phyloP scores from a whole-genome alignment of 1,140 invertebrate species.

The Bombus cullumanus region DNA sequence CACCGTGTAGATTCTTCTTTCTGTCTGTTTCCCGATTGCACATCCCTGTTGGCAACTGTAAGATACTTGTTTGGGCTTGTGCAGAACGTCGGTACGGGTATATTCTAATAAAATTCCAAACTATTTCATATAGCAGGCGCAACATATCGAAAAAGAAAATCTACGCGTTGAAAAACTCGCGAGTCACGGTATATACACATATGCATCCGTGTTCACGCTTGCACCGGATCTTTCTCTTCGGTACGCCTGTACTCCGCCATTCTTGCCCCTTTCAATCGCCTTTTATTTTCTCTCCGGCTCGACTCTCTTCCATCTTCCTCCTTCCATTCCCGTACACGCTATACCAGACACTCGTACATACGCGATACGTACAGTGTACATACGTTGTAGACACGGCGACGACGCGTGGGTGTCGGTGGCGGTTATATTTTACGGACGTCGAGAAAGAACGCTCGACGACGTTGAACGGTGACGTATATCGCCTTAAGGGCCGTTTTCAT shows the following conservation, averaged over 20 bases:
- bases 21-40: too few relatives aligned
- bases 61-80: too few relatives aligned
- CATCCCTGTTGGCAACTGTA: too few relatives aligned
- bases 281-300: constrained; percentile 8
- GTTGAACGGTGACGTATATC: constrained; percentile 20
- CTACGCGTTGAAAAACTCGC: not conserved
- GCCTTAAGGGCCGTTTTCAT: constrained; percentile 39
- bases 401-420: constrained; percentile 12
- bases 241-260: constrained; percentile 15
- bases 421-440: constrained; percentile 28
- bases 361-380: too few relatives aligned
- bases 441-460: not conserved
- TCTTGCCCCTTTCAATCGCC: constrained; percentile 14
- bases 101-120: too few relatives aligned
- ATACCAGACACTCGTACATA: not conserved
- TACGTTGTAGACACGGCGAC: not conserved
- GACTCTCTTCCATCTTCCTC: too few relatives aligned
- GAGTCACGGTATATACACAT: not conserved
- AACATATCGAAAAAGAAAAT: not conserved
- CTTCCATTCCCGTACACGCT: not conserved
- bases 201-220: not conserved
- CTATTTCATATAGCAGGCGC: too few relatives aligned
- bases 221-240: constrained; percentile 1
- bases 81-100: too few relatives aligned
- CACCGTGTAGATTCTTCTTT: too few relatives aligned